These are phyloP conservation scores for Odocoileus hemionus DNA, from an alignment of 2,113 vertebrate genomes.

Conservation along the genomic window DNA sequence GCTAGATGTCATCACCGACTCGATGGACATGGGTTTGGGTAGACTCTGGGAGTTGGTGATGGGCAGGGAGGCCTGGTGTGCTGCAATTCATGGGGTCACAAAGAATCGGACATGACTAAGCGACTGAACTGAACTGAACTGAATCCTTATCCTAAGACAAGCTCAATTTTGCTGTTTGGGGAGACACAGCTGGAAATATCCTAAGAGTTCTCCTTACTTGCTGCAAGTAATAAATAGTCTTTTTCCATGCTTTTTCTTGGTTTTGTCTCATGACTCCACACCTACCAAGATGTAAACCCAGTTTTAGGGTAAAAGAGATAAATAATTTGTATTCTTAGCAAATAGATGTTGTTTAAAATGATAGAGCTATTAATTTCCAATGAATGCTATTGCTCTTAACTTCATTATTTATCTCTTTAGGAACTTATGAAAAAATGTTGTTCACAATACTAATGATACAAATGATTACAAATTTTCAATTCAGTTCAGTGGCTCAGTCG, in stretches of 20 bases:
- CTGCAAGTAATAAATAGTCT: neutral
- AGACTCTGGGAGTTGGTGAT: too few relatives aligned
- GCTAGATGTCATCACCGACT: too few relatives aligned
- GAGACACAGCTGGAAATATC: neutral
- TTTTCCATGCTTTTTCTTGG: neutral
- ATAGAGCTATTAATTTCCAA: neutral
- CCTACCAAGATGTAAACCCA: neutral
- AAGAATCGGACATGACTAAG: too few relatives aligned
- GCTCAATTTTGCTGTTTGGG: neutral
- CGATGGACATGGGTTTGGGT: too few relatives aligned
- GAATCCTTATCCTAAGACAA: neutral
- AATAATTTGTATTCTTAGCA: neutral
- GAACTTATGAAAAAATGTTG: neutral
- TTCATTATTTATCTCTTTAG: neutral
- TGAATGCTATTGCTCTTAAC: neutral
- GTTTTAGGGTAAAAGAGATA: neutral
- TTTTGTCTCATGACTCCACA: neutral
- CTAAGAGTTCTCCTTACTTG: neutral
- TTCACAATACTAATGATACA: neutral
- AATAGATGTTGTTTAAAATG: neutral
- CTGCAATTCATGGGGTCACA: too few relatives aligned
- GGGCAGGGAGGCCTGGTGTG: too few relatives aligned
- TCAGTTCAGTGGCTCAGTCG: too few relatives aligned
- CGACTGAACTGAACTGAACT: too few relatives aligned
- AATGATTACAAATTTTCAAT: neutral